phyloP scores from a whole-genome alignment of 2,888 invertebrate species.

The Harpagoxenus sublaevis region DNA sequence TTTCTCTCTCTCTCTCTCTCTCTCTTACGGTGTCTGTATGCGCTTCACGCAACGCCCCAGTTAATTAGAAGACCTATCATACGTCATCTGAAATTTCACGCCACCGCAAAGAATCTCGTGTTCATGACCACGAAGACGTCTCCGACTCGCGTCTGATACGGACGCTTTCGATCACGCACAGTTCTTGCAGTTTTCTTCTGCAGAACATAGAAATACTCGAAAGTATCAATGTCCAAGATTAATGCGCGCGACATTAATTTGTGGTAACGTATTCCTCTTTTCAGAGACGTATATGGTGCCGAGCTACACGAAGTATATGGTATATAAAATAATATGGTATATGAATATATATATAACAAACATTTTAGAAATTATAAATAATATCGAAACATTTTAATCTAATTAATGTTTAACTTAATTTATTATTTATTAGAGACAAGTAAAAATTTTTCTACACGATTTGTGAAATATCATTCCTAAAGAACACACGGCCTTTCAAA shows the following conservation, averaged over 20 bases:
- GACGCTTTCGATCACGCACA: conserved; percentile 19
- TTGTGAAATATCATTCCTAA: neutral
- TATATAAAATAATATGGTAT: neutral
- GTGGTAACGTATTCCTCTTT: neutral
- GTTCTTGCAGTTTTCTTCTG: neutral
- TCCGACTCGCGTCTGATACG: neutral
- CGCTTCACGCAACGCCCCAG: conserved; percentile 35
- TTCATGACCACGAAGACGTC: conserved; percentile 28
- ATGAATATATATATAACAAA: neutral
- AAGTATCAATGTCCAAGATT: neutral
- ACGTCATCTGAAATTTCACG: conserved; percentile 51
- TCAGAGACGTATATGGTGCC: neutral
- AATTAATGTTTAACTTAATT: neutral
- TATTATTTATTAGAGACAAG: neutral
- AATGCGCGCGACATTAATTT: neutral
- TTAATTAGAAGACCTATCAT: conserved; percentile 48
- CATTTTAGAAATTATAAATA: neutral
- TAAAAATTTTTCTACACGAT: neutral
- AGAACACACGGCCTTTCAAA: neutral
- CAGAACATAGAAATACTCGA: neutral
- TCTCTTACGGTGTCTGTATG: conserved; percentile 9
- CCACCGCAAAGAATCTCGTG: conserved; percentile 29
- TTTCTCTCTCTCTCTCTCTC: conserved; percentile 6
- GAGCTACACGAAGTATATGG: neutral
- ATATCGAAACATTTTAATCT: neutral